Conservation (phyloP, 1,140 invertebrate species). For the Mizuhopecten yessoensis region DNA sequence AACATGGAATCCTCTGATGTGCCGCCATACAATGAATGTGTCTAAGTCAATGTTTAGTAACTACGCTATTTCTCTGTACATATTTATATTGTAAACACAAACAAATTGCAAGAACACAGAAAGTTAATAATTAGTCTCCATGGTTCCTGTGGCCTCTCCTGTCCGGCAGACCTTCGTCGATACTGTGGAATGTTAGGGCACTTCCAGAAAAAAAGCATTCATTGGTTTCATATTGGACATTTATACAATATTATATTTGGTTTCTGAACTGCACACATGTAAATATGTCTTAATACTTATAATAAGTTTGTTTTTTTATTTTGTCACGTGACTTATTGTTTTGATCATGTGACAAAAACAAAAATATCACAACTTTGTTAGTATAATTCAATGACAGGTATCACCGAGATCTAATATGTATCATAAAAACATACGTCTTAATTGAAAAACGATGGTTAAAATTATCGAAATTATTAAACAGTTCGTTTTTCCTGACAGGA, state of each 20-base stretch:
- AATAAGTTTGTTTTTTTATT: not conserved
- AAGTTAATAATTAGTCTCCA: not conserved
- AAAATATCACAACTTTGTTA: not conserved
- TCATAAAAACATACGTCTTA: not conserved
- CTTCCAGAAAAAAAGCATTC: not conserved
- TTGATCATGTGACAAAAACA: not conserved
- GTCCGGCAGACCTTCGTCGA: not conserved
- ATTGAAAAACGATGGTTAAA: not conserved
- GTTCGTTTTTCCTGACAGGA: constrained; percentile 16
- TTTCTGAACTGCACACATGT: not conserved
- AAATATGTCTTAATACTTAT: too few species aligned
- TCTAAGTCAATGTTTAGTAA: not conserved
- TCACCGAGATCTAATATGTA: not conserved
- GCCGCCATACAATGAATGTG: not conserved
- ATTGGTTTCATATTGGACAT: not conserved
- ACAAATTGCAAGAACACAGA: not conserved
- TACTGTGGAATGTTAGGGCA: not conserved
- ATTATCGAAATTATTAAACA: not conserved
- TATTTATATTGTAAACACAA: not conserved
- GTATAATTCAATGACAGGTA: not conserved
- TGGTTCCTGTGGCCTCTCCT: not conserved
- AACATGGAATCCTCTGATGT: not conserved
- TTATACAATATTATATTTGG: not conserved
- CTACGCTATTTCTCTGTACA: not conserved
- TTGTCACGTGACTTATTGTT: not conserved